Evolutionary conservation across 2,888 invertebrate genomes (phyloP).

Genomic region (Limenitis camilla): DNA sequence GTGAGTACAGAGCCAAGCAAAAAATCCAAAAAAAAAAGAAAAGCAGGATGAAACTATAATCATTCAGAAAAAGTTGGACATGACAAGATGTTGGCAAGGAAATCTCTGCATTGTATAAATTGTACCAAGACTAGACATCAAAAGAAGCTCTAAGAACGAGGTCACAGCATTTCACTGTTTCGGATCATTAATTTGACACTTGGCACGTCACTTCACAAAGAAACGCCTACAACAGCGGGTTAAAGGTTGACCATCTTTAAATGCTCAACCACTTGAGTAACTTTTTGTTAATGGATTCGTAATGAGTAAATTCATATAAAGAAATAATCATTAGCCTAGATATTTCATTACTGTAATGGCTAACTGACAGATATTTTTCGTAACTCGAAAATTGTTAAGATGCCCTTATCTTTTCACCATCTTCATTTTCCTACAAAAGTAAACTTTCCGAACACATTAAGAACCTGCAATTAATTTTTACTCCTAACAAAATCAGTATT

Average conservation of each 20-base stretch:
- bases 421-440: background rate
- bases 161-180: slow-evolving; percentile 51
- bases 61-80: background rate
- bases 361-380: slow-evolving; percentile 9
- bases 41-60: background rate
- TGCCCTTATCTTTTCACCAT: background rate
- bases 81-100: slow-evolving; percentile 5
- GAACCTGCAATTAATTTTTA: slow-evolving; percentile 16
- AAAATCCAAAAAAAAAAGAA: background rate
- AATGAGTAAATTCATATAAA: slow-evolving; percentile 41
- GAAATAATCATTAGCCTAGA: slow-evolving; percentile 25
- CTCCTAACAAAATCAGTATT: slow-evolving; percentile 11
- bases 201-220: slow-evolving; percentile 55
- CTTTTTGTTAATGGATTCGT: slow-evolving; percentile 55
- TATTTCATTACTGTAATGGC: slow-evolving; percentile 17
- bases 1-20: background rate
- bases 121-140: slow-evolving; percentile 27
- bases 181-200: slow-evolving; percentile 71
- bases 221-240: slow-evolving; percentile 60
- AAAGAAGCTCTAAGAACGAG: slow-evolving; percentile 36
- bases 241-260: slow-evolving; percentile 59
- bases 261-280: slow-evolving; percentile 44
- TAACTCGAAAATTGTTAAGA: background rate
- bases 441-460: background rate
- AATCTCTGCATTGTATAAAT: slow-evolving; percentile 15